Evolutionary conservation across 2,113 vertebrate genomes (phyloP), one percentile per base, ranked within the genome.

Genomic region (Dendrocopos noguchii): DNA sequence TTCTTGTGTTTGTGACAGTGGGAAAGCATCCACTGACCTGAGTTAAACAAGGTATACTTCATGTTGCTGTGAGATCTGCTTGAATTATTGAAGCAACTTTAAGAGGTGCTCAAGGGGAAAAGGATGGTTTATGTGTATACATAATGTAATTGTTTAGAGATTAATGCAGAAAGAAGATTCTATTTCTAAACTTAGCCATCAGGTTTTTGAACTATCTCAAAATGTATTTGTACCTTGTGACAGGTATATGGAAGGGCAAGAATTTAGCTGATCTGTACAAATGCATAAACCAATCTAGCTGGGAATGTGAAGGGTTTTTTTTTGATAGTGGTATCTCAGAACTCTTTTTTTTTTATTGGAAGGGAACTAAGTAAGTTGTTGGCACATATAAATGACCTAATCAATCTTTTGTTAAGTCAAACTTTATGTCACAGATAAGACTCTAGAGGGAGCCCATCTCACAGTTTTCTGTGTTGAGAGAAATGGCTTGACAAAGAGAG

Each of bases 381-480:
- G 34, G 22, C 8, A 19, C 7, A 4, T 64, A 3, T 4, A 66
- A 80, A 64, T 42, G 31, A n/a, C 28, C 9, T 11, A 4, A 53
- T 13, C 22, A 47, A 3, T 39, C 52, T 91, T 94, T 73, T 66
- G 3, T 36, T 36, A 33, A 55, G 75, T 93, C 46, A 27, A 29
- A 14, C 22, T 72, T 60, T 82, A 19, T 92, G 17, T 73, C 60
- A 33, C 25, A 75, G 64, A 18, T 10, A 14, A 78, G 80, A 67
- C 97, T 79, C 88, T 87, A 96, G 97, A 95, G 96, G 97, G 96
- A 91, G 94, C 94, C 84, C 94, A 29, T 39, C 63, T 87, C 87
- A 90, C 71, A 84, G 42, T 87, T 92, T 90, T 94, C 55, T 56
- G 25, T 25, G 5, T 6, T 42, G 22, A 64, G 71, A 28, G 72